A percentile compares a stretch with the other conserved stretches of the same genome.
These are phyloP conservation scores for Callospermophilus lateralis DNA, from an alignment of 2,113 vertebrate species.

Conservation along the genomic window DNA sequence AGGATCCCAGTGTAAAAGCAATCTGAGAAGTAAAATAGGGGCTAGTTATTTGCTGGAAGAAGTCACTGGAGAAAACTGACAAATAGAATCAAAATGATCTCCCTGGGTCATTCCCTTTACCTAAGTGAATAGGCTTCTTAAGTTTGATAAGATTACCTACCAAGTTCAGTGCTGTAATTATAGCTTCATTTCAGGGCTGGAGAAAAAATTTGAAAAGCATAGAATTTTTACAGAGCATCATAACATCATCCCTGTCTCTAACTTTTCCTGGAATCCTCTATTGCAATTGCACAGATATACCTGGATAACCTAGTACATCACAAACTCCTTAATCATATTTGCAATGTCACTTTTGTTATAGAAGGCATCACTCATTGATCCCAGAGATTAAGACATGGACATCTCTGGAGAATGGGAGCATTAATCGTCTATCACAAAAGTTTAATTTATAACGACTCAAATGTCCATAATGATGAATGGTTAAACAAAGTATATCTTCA, in stretches of 20 bases:
- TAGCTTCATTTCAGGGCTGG: background rate
- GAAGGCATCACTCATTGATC: background rate
- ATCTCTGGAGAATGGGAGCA: background rate
- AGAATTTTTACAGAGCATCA: background rate
- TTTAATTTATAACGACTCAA: background rate
- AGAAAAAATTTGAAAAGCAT: background rate
- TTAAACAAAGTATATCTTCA: background rate
- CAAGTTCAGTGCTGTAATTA: background rate
- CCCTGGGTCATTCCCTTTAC: background rate
- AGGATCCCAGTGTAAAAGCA: conserved; percentile 73
- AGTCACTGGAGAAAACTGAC: conserved; percentile 30
- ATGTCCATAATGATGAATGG: background rate
- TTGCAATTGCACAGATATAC: background rate
- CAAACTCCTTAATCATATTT: background rate
- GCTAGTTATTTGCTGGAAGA: conserved; percentile 59
- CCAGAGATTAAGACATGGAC: background rate
- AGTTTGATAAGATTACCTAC: background rate
- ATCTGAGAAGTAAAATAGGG: conserved; percentile 74
- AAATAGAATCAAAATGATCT: background rate
- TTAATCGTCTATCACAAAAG: background rate
- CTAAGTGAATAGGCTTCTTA: background rate
- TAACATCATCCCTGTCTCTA: background rate
- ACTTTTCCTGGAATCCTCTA: too few relatives aligned
- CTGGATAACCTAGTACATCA: background rate
- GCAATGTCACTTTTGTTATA: background rate